Evolutionary conservation across 2,888 invertebrate species (phyloP).

Genomic region (Shargacucullia verbasci): DNA sequence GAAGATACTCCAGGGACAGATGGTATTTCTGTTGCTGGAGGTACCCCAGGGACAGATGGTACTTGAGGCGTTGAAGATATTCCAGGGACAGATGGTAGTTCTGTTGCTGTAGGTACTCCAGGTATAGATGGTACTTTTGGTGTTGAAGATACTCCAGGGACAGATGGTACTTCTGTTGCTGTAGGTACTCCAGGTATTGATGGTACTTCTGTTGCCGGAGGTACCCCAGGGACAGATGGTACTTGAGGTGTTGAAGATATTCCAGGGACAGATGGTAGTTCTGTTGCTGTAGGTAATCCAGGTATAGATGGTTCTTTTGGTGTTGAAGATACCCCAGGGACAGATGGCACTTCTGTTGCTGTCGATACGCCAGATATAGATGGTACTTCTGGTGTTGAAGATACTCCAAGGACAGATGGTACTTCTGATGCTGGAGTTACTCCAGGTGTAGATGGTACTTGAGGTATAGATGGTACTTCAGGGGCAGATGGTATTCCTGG

Average conservation of each 20-base stretch:
- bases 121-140: not conserved
- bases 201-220: not conserved
- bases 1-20: too few species aligned
- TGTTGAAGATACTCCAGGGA: not conserved
- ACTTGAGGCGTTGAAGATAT: too few species aligned
- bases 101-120: not conserved
- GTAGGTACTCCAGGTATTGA: not conserved
- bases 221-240: not conserved
- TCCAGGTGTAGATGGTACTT: too few species aligned
- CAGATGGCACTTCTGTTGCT: not conserved
- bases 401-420: not conserved
- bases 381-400: not conserved
- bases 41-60: not conserved
- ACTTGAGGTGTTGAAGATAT: not conserved
- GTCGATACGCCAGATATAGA: not conserved
- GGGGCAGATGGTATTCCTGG: too few species aligned
- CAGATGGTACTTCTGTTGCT: not conserved
- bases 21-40: not conserved
- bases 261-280: not conserved
- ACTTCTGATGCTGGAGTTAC: too few species aligned
- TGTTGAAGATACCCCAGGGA: not conserved
- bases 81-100: not conserved
- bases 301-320: not conserved
- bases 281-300: not conserved
- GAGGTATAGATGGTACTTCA: too few species aligned